Evolutionary conservation across 2,797 vertebrate species (phyloP).

Genomic region (Pachyuromys duprasi): DNA sequence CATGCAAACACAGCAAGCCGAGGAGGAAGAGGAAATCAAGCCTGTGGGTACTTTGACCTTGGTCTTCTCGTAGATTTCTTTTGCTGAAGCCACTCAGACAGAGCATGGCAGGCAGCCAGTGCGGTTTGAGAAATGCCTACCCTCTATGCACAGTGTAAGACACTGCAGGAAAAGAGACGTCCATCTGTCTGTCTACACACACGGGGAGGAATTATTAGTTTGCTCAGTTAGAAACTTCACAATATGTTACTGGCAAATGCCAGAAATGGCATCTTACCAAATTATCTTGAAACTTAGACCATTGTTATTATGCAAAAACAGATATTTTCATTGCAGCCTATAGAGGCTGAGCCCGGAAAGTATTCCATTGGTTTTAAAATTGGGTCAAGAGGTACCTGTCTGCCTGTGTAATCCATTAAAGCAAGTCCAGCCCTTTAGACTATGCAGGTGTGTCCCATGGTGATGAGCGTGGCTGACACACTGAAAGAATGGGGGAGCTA

Average conservation of each 20-base stretch:
- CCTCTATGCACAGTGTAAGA: no score
- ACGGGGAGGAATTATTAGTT: not conserved
- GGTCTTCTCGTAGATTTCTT: not conserved
- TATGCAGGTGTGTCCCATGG: not conserved
- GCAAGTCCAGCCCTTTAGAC: constrained; percentile 16
- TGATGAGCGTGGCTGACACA: not conserved
- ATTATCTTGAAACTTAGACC: not conserved
- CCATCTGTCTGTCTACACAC: not conserved
- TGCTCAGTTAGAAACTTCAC: constrained; percentile 6
- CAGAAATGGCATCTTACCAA: not conserved
- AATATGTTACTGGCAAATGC: not conserved
- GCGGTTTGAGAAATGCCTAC: not conserved
- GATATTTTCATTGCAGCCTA: constrained; percentile 14
- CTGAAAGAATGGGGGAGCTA: not conserved
- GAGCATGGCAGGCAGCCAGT: not conserved
- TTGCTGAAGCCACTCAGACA: not conserved
- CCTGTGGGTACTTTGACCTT: not conserved
- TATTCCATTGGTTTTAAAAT: not conserved
- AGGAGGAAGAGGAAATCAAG: not conserved
- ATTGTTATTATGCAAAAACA: not conserved
- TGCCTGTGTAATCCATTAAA: not conserved
- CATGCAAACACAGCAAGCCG: not conserved
- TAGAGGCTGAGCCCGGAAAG: not conserved
- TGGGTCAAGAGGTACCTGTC: not conserved
- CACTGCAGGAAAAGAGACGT: not conserved